Evolutionary conservation across 2,888 invertebrate species (phyloP).

Genomic region (Lasioglossum morio): DNA sequence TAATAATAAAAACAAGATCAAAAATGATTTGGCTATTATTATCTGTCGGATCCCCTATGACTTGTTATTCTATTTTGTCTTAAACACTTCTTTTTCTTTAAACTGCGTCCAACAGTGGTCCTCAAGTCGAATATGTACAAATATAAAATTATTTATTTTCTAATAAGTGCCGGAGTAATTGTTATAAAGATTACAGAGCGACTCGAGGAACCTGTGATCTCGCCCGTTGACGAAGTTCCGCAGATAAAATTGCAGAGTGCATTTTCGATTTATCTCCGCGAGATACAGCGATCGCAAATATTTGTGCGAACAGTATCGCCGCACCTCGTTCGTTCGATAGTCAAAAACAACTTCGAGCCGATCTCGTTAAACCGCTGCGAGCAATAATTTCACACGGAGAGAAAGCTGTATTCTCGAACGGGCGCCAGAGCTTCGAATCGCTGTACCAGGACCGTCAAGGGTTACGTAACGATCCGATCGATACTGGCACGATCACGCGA

Average conservation of each 20-base stretch:
- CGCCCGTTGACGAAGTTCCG: background rate
- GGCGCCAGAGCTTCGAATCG: constrained; percentile 60
- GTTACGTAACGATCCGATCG: constrained; percentile 60
- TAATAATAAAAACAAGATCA: no score
- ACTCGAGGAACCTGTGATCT: background rate
- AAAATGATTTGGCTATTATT: no score
- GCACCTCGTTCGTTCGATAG: constrained; percentile 7
- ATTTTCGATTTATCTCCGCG: background rate
- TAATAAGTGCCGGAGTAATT: no score
- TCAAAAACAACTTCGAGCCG: constrained; percentile 44
- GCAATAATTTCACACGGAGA: constrained; percentile 65
- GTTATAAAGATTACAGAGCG: no score
- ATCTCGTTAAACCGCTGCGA: constrained; percentile 60
- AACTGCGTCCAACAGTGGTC: no score
- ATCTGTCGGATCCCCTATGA: no score
- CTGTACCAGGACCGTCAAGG: constrained; percentile 37
- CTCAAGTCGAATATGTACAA: no score
- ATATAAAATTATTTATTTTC: no score
- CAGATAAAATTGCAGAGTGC: background rate
- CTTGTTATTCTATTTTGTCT: no score
- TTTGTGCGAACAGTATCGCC: background rate
- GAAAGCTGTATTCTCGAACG: constrained; percentile 64
- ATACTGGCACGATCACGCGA: constrained; percentile 50
- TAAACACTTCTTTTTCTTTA: no score
- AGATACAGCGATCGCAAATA: background rate